These are phyloP conservation scores for Cynoglossus semilaevis DNA, from an alignment of 2,113 vertebrate genomes.

Conservation along the genomic window DNA sequence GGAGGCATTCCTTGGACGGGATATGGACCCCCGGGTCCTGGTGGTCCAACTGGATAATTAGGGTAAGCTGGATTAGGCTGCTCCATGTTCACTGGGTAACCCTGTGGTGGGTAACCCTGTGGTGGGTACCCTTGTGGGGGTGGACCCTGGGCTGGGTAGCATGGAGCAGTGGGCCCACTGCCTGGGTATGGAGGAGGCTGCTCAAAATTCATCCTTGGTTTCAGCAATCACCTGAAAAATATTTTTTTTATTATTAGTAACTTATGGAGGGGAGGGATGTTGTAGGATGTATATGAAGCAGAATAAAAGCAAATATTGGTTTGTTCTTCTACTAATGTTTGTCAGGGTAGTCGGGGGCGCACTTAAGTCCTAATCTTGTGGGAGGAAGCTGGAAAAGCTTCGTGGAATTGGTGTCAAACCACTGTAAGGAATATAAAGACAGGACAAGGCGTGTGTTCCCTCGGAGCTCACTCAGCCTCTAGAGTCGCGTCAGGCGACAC, in stretches of 20 bases:
- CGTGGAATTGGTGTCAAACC: neutral
- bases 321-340: too few relatives aligned
- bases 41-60: constrained; percentile 74
- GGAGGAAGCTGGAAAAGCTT: neutral
- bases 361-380: too few relatives aligned
- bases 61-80: constrained; percentile 75
- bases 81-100: constrained; percentile 69
- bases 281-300: too few relatives aligned
- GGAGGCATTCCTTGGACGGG: constrained; percentile 66
- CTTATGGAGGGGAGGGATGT: too few relatives aligned
- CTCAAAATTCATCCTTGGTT: constrained; percentile 82
- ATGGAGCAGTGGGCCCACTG: constrained; percentile 79
- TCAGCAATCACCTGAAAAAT: constrained; percentile 61
- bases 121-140: constrained; percentile 62
- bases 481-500: constrained; percentile 22
- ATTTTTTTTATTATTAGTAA: too few relatives aligned
- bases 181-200: constrained; percentile 88
- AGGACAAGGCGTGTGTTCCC: neutral
- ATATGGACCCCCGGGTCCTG: constrained; percentile 79
- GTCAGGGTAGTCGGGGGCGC: too few relatives aligned
- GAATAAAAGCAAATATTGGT: too few relatives aligned
- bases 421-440: neutral
- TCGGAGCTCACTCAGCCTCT: constrained; percentile 16
- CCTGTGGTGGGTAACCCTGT: constrained; percentile 73
- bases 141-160: constrained; percentile 79